A percentile compares a stretch with the other conserved stretches of the same genome.
phyloP scores from a whole-genome alignment of 2,888 invertebrate species.

The Sabatieria punctata region DNA sequence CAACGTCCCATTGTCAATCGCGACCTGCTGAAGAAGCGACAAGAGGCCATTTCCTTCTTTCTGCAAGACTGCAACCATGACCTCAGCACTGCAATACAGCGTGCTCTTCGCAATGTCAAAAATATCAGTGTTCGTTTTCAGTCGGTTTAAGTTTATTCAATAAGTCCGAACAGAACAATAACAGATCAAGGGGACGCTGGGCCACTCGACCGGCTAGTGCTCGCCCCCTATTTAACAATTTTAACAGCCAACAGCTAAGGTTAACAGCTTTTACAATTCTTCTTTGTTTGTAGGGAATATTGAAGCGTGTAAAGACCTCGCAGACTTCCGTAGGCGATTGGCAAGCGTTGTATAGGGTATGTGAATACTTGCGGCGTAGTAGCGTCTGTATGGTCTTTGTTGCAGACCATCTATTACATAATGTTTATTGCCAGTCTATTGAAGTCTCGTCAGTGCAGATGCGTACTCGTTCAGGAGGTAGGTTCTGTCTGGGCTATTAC shows the following conservation, averaged over 20 bases:
- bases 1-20: constrained; percentile 52
- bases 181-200: constrained; percentile 10
- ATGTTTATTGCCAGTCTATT: constrained; percentile 51
- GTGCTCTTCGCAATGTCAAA: constrained; percentile 12
- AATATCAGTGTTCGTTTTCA: constrained; percentile 12
- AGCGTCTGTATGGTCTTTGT: constrained; percentile 13
- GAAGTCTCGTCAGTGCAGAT: constrained; percentile 37
- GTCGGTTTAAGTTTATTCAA: constrained; percentile 2
- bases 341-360: constrained; percentile 52
- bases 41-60: constrained; percentile 53
- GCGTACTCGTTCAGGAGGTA: constrained; percentile 41
- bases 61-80: constrained; percentile 45
- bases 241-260: too few relatives aligned
- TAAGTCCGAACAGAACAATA: too few relatives aligned
- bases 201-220: constrained; percentile 18
- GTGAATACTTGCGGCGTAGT: too few relatives aligned
- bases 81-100: constrained; percentile 43
- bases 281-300: constrained; percentile 39
- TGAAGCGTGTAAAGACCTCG: constrained; percentile 47
- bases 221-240: too few relatives aligned
- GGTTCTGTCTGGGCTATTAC: too few relatives aligned
- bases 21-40: constrained; percentile 44
- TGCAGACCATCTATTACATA: constrained; percentile 51
- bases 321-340: constrained; percentile 49
- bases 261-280: neutral